A percentile compares a stretch with the other conserved stretches of the same genome.
These are phyloP conservation scores for Drosophila trapezifrons DNA, from an alignment of 1,140 invertebrate species.

Conservation along the genomic window DNA sequence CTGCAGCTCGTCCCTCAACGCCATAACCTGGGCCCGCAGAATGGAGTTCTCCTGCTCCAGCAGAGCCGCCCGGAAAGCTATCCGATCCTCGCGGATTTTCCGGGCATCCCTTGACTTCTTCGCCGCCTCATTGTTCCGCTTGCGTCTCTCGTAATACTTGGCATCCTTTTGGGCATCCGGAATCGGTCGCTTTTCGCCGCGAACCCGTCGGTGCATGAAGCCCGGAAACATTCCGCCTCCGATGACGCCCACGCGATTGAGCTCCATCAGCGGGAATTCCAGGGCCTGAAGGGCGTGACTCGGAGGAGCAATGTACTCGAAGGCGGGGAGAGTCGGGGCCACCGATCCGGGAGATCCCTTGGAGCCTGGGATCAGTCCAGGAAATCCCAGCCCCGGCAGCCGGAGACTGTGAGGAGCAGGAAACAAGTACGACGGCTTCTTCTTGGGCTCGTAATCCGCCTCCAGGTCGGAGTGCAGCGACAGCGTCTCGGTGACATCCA, in stretches of 20 bases:
- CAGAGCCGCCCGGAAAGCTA: conserved; percentile 91
- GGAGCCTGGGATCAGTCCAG: conserved; percentile 33
- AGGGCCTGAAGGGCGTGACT: conserved; percentile 54
- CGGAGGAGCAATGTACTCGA: conserved; percentile 74
- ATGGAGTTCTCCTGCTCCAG: conserved; percentile 94
- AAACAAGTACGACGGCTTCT: conserved; percentile 26
- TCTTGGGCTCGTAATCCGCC: conserved; percentile 45
- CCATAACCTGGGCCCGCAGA: conserved; percentile 90
- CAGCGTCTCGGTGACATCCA: conserved; percentile 70
- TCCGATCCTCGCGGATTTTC: conserved; percentile 92
- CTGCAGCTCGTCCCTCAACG: conserved; percentile 91
- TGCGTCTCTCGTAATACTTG: conserved; percentile 94
- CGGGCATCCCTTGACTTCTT: conserved; percentile 95
- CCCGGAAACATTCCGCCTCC: conserved; percentile 71
- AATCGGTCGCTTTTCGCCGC: conserved; percentile 94
- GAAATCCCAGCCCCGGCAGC: conserved; percentile 50
- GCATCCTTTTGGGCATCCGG: conserved; percentile 94
- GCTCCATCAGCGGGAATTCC: conserved; percentile 77
- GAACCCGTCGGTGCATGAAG: conserved; percentile 85
- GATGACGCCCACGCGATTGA: conserved; percentile 63
- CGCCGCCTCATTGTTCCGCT: conserved; percentile 95
- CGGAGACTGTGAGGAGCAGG: conserved; percentile 50
- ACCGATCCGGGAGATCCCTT: conserved; percentile 34
- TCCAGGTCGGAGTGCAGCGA: conserved; percentile 70
- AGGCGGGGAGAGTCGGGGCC: conserved; percentile 60